Evolutionary conservation across 1,140 invertebrate genomes (phyloP).

Genomic region (Scaptomyza pallida): DNA sequence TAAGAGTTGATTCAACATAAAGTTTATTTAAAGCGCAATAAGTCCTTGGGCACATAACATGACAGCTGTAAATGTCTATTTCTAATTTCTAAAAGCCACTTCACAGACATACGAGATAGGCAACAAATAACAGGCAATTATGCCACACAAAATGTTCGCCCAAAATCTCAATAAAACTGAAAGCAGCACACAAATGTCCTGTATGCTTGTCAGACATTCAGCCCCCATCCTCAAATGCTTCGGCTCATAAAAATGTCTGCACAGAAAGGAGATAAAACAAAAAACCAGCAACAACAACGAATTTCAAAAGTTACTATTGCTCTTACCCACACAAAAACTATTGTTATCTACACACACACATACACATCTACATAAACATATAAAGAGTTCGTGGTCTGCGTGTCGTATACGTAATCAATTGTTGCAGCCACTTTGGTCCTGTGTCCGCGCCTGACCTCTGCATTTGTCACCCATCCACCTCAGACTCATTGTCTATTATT

Average conservation of each 20-base stretch:
- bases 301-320: constrained; percentile 24
- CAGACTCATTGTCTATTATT: constrained; percentile 40
- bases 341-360: background rate
- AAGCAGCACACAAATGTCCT: constrained; percentile 2
- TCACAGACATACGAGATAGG: constrained; percentile 35
- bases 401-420: constrained; percentile 79
- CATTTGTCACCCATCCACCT: constrained; percentile 2
- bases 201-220: constrained; percentile 42
- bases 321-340: no score
- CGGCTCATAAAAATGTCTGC: constrained; percentile 77
- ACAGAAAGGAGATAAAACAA: constrained; percentile 11
- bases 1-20: constrained; percentile 5
- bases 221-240: constrained; percentile 6
- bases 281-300: background rate
- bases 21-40: constrained; percentile 12
- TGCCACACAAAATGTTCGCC: constrained; percentile 12
- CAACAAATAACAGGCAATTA: constrained; percentile 51
- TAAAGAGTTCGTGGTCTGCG: constrained; percentile 34
- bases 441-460: constrained; percentile 37
- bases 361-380: no score
- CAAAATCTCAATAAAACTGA: constrained; percentile 23
- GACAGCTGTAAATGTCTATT: constrained; percentile 47
- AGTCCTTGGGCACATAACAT: constrained; percentile 11
- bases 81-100: constrained; percentile 42
- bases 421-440: constrained; percentile 58